These are phyloP conservation scores for Drosophila algonquin DNA, from an alignment of 2,888 invertebrate species.

Conservation along the genomic window DNA sequence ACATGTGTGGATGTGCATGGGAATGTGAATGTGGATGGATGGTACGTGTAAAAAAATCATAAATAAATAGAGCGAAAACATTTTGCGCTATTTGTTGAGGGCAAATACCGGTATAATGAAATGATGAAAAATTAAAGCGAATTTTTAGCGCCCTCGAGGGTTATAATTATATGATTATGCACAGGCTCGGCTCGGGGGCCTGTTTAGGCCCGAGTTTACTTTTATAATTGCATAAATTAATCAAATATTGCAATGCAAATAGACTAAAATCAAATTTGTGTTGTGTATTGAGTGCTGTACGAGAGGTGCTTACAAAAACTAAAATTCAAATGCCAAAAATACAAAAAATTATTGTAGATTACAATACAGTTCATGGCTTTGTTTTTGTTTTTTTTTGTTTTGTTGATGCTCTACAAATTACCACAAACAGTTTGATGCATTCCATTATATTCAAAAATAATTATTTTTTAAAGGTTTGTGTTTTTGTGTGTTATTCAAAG, in stretches of 20 bases:
- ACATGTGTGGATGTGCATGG: conserved; percentile 23
- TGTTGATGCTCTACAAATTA: conserved; percentile 80
- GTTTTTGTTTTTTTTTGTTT: conserved; percentile 35
- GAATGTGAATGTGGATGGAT: conserved; percentile 2
- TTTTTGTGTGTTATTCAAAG: conserved; percentile 30
- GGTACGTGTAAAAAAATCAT: conserved; percentile 33
- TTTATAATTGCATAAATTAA: conserved; percentile 77
- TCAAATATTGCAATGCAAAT: conserved; percentile 66
- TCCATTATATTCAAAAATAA: conserved; percentile 62
- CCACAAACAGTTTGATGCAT: conserved; percentile 78
- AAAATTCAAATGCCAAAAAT: conserved; percentile 57
- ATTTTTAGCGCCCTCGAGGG: conserved; percentile 11
- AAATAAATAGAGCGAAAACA: conserved; percentile 67
- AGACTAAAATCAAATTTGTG: conserved; percentile 56
- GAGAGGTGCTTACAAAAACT: conserved; percentile 27
- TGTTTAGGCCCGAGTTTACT: conserved; percentile 58
- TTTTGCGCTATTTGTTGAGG: conserved; percentile 63
- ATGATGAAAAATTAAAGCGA: conserved; percentile 18
- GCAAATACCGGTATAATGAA: conserved; percentile 38
- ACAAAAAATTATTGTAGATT: conserved; percentile 39
- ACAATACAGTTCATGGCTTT: conserved; percentile 65
- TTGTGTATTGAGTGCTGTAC: conserved; percentile 39
- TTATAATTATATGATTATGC: conserved; percentile 28
- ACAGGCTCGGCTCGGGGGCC: conserved; percentile 18
- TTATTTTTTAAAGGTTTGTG: conserved; percentile 54